Evolutionary conservation across 2,113 vertebrate species (phyloP).

Genomic region (Athene noctua): DNA sequence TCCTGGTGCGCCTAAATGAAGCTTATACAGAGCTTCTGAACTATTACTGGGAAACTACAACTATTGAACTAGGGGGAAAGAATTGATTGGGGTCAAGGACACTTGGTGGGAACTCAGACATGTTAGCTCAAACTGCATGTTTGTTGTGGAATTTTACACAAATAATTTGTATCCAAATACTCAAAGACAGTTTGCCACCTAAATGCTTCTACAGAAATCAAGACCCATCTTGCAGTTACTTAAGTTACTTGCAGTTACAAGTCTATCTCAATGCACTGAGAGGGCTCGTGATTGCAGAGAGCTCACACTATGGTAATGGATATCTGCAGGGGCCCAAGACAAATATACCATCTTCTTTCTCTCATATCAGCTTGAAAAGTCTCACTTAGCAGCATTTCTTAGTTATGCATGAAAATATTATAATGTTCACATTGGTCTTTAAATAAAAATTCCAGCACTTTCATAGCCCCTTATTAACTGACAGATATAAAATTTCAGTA

Average conservation of each 20-base stretch:
- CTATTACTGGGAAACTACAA: neutral
- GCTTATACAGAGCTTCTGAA: neutral
- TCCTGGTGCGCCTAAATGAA: neutral
- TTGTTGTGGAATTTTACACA: neutral
- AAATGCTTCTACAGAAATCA: neutral
- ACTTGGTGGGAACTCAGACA: neutral
- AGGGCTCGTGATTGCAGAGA: neutral
- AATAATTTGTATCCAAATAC: neutral
- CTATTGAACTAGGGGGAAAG: neutral
- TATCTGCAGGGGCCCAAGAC: neutral
- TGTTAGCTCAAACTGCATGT: neutral
- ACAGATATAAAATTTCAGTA: constrained; percentile 30
- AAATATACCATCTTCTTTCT: neutral
- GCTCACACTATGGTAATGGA: neutral
- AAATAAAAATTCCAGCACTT: constrained; percentile 5
- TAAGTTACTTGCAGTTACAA: neutral
- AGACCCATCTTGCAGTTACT: neutral
- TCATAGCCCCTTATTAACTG: neutral
- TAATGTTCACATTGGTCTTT: neutral
- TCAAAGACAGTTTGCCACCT: neutral
- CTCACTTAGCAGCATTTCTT: neutral
- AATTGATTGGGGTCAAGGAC: neutral
- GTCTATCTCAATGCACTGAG: neutral
- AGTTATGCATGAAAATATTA: neutral
- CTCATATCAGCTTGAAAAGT: neutral